Percentiles rank a stretch among this genome's conserved stretches.
These are phyloP conservation scores for Aphaenogaster rudis DNA, from an alignment of 1,140 invertebrate genomes.

Conservation along the genomic window DNA sequence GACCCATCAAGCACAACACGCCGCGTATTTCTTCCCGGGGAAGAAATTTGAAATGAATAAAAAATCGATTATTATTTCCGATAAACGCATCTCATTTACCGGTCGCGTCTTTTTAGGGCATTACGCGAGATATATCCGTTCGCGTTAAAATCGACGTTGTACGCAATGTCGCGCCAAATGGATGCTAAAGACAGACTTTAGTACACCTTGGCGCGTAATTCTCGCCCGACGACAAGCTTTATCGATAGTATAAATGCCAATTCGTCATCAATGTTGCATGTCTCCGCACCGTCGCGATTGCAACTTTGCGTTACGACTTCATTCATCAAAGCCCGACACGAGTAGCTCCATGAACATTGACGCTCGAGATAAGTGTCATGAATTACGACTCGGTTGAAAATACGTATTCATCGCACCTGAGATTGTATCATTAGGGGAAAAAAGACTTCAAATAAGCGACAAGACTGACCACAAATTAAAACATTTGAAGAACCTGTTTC, in stretches of 20 bases:
- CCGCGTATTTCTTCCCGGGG: neutral
- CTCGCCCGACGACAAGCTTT: constrained; percentile 8
- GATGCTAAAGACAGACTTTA: constrained; percentile 27
- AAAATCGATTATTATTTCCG: constrained; percentile 30
- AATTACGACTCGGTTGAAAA: constrained; percentile 32
- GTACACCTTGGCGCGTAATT: neutral
- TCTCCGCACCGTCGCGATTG: neutral
- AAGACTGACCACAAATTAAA: constrained; percentile 4
- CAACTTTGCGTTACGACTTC: constrained; percentile 30
- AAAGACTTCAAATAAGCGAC: neutral
- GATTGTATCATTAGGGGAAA: constrained; percentile 39
- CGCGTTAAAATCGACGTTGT: neutral
- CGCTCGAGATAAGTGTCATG: constrained; percentile 43
- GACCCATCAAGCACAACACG: neutral
- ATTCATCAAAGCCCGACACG: constrained; percentile 44
- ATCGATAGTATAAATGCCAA: constrained; percentile 29
- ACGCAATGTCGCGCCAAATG: constrained; percentile 10
- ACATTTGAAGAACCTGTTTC: constrained; percentile 51
- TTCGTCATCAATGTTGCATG: constrained; percentile 7
- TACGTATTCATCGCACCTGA: constrained; percentile 11
- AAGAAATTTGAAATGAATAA: neutral
- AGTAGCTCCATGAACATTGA: constrained; percentile 31
- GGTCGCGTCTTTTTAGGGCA: neutral
- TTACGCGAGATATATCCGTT: constrained; percentile 23
- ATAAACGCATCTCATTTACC: constrained; percentile 32